Percentiles rank a stretch among this genome's conserved stretches.
phyloP scores from a whole-genome alignment of 2,888 invertebrate genomes.

The Ophion ventricosus region DNA sequence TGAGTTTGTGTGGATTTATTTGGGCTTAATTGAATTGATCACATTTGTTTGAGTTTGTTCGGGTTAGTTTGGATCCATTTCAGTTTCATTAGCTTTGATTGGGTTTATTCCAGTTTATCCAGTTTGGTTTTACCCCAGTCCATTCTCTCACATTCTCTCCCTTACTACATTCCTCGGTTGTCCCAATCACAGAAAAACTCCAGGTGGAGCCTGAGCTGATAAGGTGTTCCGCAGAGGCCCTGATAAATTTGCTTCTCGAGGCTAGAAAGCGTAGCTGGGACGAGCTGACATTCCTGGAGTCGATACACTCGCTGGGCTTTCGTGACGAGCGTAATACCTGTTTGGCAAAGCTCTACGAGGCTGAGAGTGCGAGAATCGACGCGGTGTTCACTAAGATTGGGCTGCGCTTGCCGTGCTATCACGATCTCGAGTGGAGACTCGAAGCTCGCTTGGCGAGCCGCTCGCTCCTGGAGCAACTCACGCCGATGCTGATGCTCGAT shows the following conservation, averaged over 20 bases:
- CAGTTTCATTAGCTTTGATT: too few species aligned
- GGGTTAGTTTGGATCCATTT: too few species aligned
- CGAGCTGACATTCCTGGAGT: constrained; percentile 84
- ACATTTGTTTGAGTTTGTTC: too few species aligned
- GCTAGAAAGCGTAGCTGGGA: constrained; percentile 87
- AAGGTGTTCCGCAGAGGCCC: constrained; percentile 88
- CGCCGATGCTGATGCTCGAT: constrained; percentile 86
- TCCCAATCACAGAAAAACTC: constrained; percentile 85
- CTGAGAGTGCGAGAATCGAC: constrained; percentile 85
- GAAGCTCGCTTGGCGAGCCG: constrained; percentile 87
- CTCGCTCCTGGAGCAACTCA: constrained; percentile 85
- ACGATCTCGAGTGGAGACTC: constrained; percentile 88
- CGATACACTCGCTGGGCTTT: constrained; percentile 85
- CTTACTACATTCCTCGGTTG: background rate
- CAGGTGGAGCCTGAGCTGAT: constrained; percentile 85
- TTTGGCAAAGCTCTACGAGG: constrained; percentile 86
- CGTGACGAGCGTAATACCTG: constrained; percentile 86
- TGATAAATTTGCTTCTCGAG: constrained; percentile 90
- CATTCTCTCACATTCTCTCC: too few species aligned
- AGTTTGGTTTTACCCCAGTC: too few species aligned
- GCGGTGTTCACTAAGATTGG: constrained; percentile 84
- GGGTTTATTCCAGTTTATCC: too few species aligned
- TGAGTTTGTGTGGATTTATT: too few species aligned
- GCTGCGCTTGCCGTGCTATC: constrained; percentile 83
- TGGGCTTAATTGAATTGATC: too few species aligned